Evolutionary conservation across 2,888 invertebrate genomes (phyloP).

Genomic region (Amiota communis): DNA sequence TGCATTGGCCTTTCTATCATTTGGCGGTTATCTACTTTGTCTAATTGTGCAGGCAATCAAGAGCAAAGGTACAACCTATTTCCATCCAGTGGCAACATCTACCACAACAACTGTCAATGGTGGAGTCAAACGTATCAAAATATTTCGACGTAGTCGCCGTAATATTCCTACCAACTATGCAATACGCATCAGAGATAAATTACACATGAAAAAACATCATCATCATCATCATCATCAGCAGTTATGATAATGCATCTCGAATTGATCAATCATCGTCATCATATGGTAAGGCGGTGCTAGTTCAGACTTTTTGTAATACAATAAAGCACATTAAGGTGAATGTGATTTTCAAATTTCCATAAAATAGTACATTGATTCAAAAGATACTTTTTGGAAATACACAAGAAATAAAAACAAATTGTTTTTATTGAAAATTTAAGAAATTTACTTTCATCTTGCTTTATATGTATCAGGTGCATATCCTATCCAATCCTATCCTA

Average conservation of each 20-base stretch:
- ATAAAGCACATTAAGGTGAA: no score
- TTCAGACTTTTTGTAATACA: no score
- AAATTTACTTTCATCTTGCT: no score
- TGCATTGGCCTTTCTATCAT: constrained; percentile 86
- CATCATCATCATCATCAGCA: background rate
- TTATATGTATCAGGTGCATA: no score
- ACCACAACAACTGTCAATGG: constrained; percentile 55
- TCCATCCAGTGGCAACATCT: constrained; percentile 67
- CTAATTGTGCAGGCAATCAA: constrained; percentile 84
- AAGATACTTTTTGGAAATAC: no score
- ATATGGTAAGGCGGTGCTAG: no score
- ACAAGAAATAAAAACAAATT: no score
- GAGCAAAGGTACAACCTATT: constrained; percentile 76
- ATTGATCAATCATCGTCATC: no score
- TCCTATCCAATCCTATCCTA: no score
- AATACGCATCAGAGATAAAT: background rate
- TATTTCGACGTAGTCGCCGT: constrained; percentile 64
- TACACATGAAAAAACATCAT: background rate
- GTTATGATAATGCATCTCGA: background rate
- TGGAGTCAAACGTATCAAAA: constrained; percentile 69
- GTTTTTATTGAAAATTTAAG: no score
- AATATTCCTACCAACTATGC: background rate
- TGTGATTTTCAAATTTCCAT: no score
- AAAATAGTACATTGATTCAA: no score
- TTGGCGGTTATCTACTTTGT: constrained; percentile 87